Evolutionary conservation across 2,888 invertebrate species (phyloP).

Genomic region (Deilephila elpenor): DNA sequence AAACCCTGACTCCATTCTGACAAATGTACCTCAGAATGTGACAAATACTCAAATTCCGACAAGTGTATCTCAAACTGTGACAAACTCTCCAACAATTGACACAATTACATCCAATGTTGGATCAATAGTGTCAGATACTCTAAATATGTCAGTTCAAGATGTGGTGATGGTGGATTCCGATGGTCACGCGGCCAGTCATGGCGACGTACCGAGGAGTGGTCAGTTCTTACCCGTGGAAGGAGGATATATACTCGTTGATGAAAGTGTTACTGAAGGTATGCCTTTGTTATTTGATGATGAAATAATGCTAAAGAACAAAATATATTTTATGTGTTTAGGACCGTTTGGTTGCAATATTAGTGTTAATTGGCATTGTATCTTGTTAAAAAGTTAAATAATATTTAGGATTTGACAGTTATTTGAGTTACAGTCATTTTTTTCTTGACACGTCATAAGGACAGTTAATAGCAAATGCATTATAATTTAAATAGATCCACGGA

Average conservation of each 20-base stretch:
- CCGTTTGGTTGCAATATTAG: too few species aligned
- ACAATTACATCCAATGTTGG: constrained; percentile 33
- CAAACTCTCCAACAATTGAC: not conserved
- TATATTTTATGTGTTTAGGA: too few species aligned
- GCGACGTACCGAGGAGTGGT: constrained; percentile 55
- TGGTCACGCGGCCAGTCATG: constrained; percentile 57
- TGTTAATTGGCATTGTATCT: too few species aligned
- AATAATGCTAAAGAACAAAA: too few species aligned
- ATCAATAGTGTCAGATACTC: constrained; percentile 25
- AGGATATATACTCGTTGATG: constrained; percentile 72
- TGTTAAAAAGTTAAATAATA: too few species aligned
- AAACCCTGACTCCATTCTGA: not conserved
- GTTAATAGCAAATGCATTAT: too few species aligned
- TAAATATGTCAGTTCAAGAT: constrained; percentile 46
- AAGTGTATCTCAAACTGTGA: not conserved
- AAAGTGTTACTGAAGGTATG: constrained; percentile 42
- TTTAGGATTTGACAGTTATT: too few species aligned
- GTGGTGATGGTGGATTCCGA: constrained; percentile 65
- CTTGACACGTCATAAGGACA: too few species aligned
- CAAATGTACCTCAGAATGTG: constrained; percentile 11
- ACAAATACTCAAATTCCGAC: constrained; percentile 27
- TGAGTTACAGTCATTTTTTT: too few species aligned
- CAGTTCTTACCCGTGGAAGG: constrained; percentile 75
- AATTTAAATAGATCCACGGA: too few species aligned
- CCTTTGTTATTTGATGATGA: not conserved